Evolutionary conservation across 2,888 invertebrate genomes (phyloP).

Genomic region (Magallana nippona): DNA sequence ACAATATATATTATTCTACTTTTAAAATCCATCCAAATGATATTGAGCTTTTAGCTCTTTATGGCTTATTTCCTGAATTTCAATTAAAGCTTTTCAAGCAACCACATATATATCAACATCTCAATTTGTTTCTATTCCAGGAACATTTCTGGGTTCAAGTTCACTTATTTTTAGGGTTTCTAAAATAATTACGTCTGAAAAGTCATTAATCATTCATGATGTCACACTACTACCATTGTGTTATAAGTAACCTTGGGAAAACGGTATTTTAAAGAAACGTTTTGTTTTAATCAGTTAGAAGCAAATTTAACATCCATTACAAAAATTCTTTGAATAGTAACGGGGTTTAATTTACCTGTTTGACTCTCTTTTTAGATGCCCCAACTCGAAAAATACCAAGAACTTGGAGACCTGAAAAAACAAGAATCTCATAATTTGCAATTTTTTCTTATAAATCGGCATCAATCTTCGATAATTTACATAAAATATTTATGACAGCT

Average conservation of each 20-base stretch:
- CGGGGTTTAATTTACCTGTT: conserved; percentile 85
- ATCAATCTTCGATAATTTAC: no score
- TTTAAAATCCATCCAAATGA: no score
- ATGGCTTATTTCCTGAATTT: no score
- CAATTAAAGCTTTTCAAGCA: no score
- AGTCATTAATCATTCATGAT: background rate
- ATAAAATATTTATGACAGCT: background rate
- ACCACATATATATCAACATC: no score
- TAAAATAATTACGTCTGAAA: background rate
- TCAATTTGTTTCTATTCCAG: background rate
- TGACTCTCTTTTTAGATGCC: conserved; percentile 93
- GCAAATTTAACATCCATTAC: background rate
- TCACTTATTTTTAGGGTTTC: background rate
- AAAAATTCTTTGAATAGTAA: conserved; percentile 14
- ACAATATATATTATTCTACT: no score
- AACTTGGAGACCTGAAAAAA: conserved; percentile 84
- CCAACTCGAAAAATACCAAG: conserved; percentile 95
- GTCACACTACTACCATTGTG: background rate
- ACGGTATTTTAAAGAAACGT: background rate
- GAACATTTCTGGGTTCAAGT: background rate
- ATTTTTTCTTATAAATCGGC: background rate
- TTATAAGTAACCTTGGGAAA: background rate
- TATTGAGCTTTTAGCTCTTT: no score
- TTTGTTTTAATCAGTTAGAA: background rate
- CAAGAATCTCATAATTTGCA: background rate